A percentile compares a stretch with the other conserved stretches of the same genome.
phyloP scores from a whole-genome alignment of 2,797 vertebrate genomes.

The Anguilla anguilla region DNA sequence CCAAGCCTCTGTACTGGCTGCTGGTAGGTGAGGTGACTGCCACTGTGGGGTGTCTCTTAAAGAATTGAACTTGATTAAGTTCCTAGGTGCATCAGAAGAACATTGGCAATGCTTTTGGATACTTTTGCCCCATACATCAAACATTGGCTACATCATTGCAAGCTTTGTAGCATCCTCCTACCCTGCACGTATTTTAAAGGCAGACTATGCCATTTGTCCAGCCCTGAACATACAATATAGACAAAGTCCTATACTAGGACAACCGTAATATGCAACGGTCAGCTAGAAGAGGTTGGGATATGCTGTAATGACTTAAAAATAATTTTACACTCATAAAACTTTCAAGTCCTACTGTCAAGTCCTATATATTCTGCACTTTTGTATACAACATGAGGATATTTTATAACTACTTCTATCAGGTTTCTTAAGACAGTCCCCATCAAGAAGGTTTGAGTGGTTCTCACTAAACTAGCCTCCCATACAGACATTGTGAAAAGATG shows the following conservation, averaged over 20 bases:
- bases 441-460: background rate
- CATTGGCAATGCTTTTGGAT: background rate
- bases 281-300: background rate
- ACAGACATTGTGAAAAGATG: background rate
- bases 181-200: no score
- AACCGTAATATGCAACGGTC: no score
- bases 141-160: background rate
- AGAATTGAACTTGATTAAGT: background rate
- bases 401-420: no score
- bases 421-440: no score
- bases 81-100: background rate
- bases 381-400: background rate
- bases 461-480: background rate
- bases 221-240: no score
- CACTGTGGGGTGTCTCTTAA: background rate
- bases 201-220: no score
- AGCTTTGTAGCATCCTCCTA: background rate
- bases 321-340: background rate
- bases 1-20: no score
- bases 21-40: background rate
- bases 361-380: background rate
- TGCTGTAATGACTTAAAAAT: background rate
- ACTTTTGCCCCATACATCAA: background rate
- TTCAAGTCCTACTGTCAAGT: background rate
- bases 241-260: no score